These are phyloP conservation scores for Tinea trinotella DNA, from an alignment of 2,888 invertebrate genomes.

Conservation along the genomic window DNA sequence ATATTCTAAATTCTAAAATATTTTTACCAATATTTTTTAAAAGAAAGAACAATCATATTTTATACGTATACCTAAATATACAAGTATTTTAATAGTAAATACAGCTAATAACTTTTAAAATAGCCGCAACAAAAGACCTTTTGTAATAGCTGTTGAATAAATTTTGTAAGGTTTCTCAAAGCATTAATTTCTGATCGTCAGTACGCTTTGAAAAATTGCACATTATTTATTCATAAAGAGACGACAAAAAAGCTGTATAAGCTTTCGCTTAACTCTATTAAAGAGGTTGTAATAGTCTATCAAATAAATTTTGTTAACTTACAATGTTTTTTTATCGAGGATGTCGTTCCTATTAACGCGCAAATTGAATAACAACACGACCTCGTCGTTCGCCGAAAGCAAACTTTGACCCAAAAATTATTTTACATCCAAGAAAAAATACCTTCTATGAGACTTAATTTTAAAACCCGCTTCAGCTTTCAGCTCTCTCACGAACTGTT, in stretches of 20 bases:
- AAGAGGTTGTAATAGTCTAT: not conserved
- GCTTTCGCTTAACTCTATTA: not conserved
- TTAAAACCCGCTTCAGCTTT: conserved; percentile 16
- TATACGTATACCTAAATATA: too few relatives aligned
- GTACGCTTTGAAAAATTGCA: not conserved
- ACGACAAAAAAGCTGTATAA: not conserved
- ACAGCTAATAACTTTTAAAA: too few relatives aligned
- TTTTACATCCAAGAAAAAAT: conserved; percentile 11
- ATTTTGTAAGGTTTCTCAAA: too few relatives aligned
- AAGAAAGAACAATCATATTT: too few relatives aligned
- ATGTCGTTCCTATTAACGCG: conserved; percentile 19
- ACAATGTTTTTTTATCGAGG: conserved; percentile 11
- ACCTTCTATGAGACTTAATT: not conserved
- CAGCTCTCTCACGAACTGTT: not conserved
- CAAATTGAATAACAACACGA: conserved; percentile 21
- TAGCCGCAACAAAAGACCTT: too few relatives aligned
- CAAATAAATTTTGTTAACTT: conserved; percentile 3
- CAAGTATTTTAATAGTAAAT: too few relatives aligned
- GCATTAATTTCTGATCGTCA: too few relatives aligned
- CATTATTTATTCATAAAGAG: not conserved
- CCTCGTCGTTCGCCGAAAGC: conserved; percentile 12
- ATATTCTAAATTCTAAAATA: too few relatives aligned
- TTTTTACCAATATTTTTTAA: too few relatives aligned
- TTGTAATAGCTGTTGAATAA: too few relatives aligned
- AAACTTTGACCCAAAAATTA: conserved; percentile 13